These are phyloP conservation scores for Syrmaticus mikado DNA, from an alignment of 2,113 vertebrate species.

Conservation along the genomic window DNA sequence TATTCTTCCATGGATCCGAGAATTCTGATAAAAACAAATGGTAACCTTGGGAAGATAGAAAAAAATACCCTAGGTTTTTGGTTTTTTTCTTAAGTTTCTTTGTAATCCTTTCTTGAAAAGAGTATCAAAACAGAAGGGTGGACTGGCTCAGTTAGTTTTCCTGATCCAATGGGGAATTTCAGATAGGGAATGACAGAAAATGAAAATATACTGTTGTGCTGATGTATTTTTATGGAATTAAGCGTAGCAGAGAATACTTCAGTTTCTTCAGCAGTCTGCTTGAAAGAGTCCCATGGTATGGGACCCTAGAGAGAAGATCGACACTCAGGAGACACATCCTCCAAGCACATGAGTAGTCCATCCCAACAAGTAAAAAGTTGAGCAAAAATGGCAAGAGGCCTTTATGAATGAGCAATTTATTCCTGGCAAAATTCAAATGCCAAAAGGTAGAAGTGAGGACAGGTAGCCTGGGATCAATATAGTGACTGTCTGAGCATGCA, in stretches of 20 bases:
- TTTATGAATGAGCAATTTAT: neutral
- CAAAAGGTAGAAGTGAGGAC: neutral
- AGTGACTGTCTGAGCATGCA: accelerated
- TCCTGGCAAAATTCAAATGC: neutral
- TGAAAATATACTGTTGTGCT: neutral
- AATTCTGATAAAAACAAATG: neutral
- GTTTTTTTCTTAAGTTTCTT: neutral
- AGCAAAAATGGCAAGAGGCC: neutral
- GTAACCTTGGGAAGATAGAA: neutral
- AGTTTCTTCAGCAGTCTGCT: neutral
- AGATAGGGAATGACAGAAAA: neutral
- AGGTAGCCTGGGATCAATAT: neutral
- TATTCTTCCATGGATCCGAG: neutral
- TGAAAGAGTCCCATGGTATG: neutral
- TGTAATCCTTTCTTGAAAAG: neutral
- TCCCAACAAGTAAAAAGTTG: neutral
- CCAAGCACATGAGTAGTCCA: neutral
- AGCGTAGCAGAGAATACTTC: neutral
- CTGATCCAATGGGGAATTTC: neutral
- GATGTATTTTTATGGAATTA: neutral
- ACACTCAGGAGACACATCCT: neutral
- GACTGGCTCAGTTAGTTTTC: neutral
- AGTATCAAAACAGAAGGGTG: neutral
- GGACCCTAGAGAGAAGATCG: neutral
- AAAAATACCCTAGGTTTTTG: neutral